Base-by-base conservation (phyloP, 2,888 invertebrate genomes). In the Apodemia duryi region DNA sequence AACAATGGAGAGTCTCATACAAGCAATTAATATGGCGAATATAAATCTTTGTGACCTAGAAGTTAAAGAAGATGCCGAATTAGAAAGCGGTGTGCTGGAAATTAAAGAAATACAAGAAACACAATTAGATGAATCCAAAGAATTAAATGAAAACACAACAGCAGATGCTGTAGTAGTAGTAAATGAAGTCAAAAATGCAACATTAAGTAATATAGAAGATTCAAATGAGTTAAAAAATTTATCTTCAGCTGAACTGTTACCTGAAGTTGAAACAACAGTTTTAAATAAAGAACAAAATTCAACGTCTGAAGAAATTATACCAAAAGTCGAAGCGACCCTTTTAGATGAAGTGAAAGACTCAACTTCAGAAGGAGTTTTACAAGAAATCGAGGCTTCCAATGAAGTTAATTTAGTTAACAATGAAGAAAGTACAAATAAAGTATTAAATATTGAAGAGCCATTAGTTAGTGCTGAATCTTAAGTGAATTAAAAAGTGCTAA, bases 21-120 rank as follows among this genome's bases (percentile, higher is more conserved):
- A 89, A 71, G 90, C 87, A 0, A 85, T 88, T 6, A 86, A 81
- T 66, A 81, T 76, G 68, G 83, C 85, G 0, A 86, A 87, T 67
- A 83, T 86, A 2, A 83, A 85, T 68, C 72, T 86, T 9, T 76
- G 77, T 64, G 84, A 86, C 66, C 70, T 86, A 65, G 85, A 87
- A 74, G 80, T 80, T 7, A 77, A 72, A 1, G 78, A 77, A 35
- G 81, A 80, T 13, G 76, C 76, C 62, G 72, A 73, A 21, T 71
- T 70, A 11, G 76, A 79, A 63, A 65, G 65, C 41, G 65, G 60
- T 52, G 67, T 69, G 1, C 67, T 67, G 7, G 62, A 67, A 52
- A 68, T 68, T 7, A 69, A 71, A 35, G 69, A 69, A 61, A 63
- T 68, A 32, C 68, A 63, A 52, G 67, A 68, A 5, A 66, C 68